Base-by-base conservation (phyloP, 2,113 vertebrate species). In the Anarrhichthys ocellatus region DNA sequence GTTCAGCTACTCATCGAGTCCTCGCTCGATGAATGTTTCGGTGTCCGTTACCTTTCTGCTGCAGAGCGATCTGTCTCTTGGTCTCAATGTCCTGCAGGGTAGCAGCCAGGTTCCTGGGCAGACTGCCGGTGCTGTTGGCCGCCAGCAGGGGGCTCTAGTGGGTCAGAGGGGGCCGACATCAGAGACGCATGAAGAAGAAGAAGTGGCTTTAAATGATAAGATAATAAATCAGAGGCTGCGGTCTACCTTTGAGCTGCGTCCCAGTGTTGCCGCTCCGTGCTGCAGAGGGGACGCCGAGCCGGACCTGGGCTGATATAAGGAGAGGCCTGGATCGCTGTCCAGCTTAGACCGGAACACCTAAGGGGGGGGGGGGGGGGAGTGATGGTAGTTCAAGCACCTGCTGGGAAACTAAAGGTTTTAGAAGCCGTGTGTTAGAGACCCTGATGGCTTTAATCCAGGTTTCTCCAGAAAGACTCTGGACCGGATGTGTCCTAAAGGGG, bases 41-140 rank as follows among this genome's bases (percentile, higher is more conserved):
- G 13, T 42, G 0, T 58, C 0, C 0, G 20, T 93, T 89, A 99
- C 98, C 98, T 96, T 99, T 99, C 94, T 99, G 97, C 93, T 98
- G 97, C 86, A 99, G 93, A 76, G 97, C 97, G 76, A 97, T 94
- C 92, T 99, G 97, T 59, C 97, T 96, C 93, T 99, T 99, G 90
- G 93, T 95, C 94, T 99, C 97, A 0, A 99, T 99, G 94, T 99
- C 97, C 91, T 98, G 97, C 86, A 99, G 94, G 0, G 97, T 98
- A 81, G 97, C 96, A 0, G 95, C 97, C 92, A 99, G 95, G 92
- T 96, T 98, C 65, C 97, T 94, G 52, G 97, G 97, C 61, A 99
- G 95, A 86, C 98, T 98, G 85, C 96, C 95, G 0, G 94, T 96
- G 2, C 96, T 95, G 66, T 95, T 95, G 22, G 94, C 92, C 3